Conservation (phyloP, 2,797 vertebrate genomes). For the Pelochelys cantorii region DNA sequence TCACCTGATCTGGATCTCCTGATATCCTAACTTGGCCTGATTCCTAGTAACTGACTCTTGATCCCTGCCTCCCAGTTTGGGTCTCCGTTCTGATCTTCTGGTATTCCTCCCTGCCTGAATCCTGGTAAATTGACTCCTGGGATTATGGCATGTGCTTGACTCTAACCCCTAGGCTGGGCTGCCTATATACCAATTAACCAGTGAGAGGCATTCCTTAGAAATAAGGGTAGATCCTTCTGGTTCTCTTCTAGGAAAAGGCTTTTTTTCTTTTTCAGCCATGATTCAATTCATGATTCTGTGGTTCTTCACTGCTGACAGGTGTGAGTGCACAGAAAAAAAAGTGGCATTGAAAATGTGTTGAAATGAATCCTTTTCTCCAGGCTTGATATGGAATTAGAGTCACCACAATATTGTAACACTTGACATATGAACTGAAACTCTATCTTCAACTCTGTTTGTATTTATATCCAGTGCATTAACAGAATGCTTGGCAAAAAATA, state of each 20-base stretch:
- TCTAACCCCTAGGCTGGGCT: too few species aligned
- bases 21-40: too few species aligned
- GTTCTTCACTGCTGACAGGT: neutral
- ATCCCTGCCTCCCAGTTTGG: too few species aligned
- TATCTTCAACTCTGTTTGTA: constrained; percentile 10
- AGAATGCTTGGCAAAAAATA: neutral
- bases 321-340: neutral
- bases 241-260: neutral
- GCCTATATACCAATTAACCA: neutral
- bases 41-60: too few species aligned
- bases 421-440: too few species aligned
- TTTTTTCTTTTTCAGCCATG: neutral
- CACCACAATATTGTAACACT: too few species aligned
- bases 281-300: neutral
- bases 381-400: neutral
- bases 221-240: neutral
- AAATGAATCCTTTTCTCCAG: accelerated
- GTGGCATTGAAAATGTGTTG: neutral
- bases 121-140: too few species aligned
- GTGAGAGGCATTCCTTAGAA: neutral
- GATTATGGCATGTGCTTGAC: too few species aligned
- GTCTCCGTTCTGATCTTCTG: too few species aligned
- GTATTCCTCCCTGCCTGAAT: too few species aligned
- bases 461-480: neutral
- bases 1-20: too few species aligned